A percentile compares a stretch with the other conserved stretches of the same genome.
phyloP scores from a whole-genome alignment of 2,797 vertebrate genomes.

The Ciconia nigra region DNA sequence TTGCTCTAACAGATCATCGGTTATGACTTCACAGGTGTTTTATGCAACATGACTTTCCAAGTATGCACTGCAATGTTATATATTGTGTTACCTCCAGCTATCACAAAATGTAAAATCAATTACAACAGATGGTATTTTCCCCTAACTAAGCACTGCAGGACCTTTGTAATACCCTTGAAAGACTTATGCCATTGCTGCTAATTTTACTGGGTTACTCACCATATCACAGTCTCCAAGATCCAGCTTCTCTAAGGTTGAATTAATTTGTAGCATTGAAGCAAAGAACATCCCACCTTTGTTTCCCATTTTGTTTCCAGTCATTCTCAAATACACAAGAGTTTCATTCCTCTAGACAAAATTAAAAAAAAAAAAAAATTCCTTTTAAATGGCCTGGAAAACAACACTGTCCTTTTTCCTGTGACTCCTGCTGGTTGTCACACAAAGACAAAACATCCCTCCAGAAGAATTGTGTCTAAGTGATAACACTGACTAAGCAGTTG shows the following conservation, averaged over 20 bases:
- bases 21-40: not conserved
- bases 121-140: not conserved
- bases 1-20: not conserved
- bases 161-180: not conserved
- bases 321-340: conserved; percentile 77
- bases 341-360: conserved; percentile 76
- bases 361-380: not conserved
- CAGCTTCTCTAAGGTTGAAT: conserved; percentile 82
- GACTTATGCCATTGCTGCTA: not conserved
- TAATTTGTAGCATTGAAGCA: conserved; percentile 84
- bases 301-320: conserved; percentile 90
- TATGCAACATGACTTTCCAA: not conserved
- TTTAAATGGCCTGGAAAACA: not conserved
- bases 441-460: not conserved
- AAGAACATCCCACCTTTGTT: conserved; percentile 83
- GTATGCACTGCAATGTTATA: not conserved
- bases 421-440: not conserved
- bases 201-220: conserved; percentile 72
- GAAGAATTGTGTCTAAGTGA: not conserved
- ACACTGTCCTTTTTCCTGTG: not conserved
- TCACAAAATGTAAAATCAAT: not conserved
- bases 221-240: conserved; percentile 87
- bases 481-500: not conserved
- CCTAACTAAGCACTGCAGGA: not conserved
- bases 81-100: not conserved